A percentile compares a stretch with the other conserved stretches of the same genome.
phyloP scores from a whole-genome alignment of 1,140 invertebrate genomes.

The Psix sp. region DNA sequence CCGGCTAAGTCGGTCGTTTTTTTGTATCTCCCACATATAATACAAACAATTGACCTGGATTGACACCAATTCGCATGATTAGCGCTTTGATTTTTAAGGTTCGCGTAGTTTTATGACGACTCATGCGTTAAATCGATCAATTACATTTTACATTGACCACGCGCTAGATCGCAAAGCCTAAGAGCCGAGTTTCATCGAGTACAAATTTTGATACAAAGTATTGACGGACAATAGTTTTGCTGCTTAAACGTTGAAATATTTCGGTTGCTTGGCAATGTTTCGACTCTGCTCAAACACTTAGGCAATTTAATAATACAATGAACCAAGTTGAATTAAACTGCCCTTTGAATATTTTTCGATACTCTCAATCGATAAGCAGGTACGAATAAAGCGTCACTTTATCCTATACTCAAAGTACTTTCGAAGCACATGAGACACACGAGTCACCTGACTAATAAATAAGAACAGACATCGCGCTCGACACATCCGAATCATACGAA shows the following conservation, averaged over 20 bases:
- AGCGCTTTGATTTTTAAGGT: conserved; percentile 10
- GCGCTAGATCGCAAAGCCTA: background rate
- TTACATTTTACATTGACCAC: conserved; percentile 1
- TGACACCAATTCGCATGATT: conserved; percentile 29
- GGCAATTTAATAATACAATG: too few relatives aligned
- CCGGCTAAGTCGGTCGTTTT: conserved; percentile 1
- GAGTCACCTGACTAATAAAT: conserved; percentile 19
- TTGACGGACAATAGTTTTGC: background rate
- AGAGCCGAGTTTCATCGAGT: background rate
- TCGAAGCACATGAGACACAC: conserved; percentile 21
- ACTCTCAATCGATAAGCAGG: conserved; percentile 30
- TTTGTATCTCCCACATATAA: conserved; percentile 16
- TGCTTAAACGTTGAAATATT: background rate
- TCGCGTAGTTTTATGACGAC: conserved; percentile 2
- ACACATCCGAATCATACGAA: conserved; percentile 2
- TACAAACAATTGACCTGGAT: conserved; percentile 37
- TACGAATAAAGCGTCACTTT: conserved; percentile 38
- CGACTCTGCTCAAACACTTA: too few relatives aligned
- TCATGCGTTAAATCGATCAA: background rate
- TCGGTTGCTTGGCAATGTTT: conserved; percentile 2
- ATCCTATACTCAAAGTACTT: conserved; percentile 17
- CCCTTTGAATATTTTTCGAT: conserved; percentile 2
- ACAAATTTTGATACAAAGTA: background rate
- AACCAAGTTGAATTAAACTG: conserved; percentile 5
- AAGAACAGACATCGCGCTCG: conserved; percentile 7